These are phyloP conservation scores for Agonopterix heracliana DNA, from an alignment of 2,888 invertebrate species.

Conservation along the genomic window DNA sequence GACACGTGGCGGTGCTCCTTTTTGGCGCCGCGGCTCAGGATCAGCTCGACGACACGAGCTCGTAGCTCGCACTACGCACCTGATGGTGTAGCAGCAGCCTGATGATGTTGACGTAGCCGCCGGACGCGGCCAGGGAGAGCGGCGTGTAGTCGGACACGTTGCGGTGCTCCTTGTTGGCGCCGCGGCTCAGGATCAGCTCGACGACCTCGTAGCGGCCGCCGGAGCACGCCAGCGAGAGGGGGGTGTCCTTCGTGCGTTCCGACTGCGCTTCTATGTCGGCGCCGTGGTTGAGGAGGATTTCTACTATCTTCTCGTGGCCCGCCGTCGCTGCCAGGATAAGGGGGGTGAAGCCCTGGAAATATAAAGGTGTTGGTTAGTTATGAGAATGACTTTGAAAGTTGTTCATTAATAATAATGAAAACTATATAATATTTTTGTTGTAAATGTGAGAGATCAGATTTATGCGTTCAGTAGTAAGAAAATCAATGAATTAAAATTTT, in stretches of 20 bases:
- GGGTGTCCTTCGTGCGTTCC: constrained; percentile 99
- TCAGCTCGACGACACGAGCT: constrained; percentile 94
- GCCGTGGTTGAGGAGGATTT: constrained; percentile 92
- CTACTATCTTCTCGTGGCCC: constrained; percentile 88
- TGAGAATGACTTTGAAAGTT: too few species aligned
- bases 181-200: constrained; percentile 89
- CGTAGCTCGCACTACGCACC: constrained; percentile 78
- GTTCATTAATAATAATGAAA: too few species aligned
- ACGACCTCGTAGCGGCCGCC: constrained; percentile 97
- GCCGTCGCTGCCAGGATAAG: constrained; percentile 98
- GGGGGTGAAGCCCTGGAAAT: constrained; percentile 90
- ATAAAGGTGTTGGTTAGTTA: background rate
- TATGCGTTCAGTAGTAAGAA: too few species aligned
- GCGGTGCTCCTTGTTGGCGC: constrained; percentile 97
- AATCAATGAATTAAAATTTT: too few species aligned
- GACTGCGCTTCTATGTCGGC: constrained; percentile 99
- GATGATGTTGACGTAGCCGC: constrained; percentile 99
- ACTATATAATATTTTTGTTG: too few species aligned
- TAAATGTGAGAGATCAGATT: too few species aligned
- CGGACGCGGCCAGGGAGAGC: constrained; percentile 97
- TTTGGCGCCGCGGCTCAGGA: constrained; percentile 93
- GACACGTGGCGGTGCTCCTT: constrained; percentile 99
- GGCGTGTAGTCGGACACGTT: constrained; percentile 99
- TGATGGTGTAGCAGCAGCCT: constrained; percentile 93
- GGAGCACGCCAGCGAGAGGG: constrained; percentile 96